Evolutionary conservation across 2,113 vertebrate species (phyloP).

Genomic region (Clupea harengus): DNA sequence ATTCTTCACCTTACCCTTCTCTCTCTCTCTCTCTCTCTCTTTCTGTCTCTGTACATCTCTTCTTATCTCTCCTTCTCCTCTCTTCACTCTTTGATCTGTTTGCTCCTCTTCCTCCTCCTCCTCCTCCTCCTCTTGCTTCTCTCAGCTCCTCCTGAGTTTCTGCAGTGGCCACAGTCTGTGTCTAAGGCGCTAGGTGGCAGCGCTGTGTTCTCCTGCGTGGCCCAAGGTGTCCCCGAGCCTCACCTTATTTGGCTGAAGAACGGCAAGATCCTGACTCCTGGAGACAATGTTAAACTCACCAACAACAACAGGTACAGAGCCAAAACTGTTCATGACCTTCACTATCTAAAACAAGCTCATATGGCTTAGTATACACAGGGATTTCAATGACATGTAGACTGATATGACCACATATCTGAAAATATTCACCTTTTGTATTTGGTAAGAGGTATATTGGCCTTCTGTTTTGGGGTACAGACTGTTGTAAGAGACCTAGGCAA

Average conservation of each 20-base stretch:
- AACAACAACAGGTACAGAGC: constrained; percentile 73
- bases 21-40: no score
- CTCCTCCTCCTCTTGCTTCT: no score
- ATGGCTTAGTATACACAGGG: background rate
- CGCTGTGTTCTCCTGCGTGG: constrained; percentile 71
- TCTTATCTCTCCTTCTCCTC: no score
- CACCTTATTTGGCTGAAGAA: constrained; percentile 78
- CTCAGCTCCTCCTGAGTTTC: constrained; percentile 74
- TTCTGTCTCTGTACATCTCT: no score
- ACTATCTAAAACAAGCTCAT: no score
- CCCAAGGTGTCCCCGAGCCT: constrained; percentile 71
- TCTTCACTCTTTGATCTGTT: no score
- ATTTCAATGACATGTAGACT: background rate
- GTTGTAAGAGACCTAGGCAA: background rate
- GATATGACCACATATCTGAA: background rate
- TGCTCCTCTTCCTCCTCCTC: no score
- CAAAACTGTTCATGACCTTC: background rate
- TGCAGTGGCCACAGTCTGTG: constrained; percentile 77
- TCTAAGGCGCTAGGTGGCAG: constrained; percentile 71
- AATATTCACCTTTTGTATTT: background rate
- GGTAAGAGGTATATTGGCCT: background rate
- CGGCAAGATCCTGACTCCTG: constrained; percentile 66
- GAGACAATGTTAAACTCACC: constrained; percentile 68
- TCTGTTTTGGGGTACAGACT: background rate
- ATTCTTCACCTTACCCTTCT: no score